Percentiles rank a stretch among this genome's conserved stretches.
Conservation (phyloP, 2,113 vertebrate genomes). For the Felis catus region F.catus_Fca126_mat1.0 CM031413.1:26846001-26846500, state of each 20-base stretch:
- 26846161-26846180: neutral
- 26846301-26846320: neutral
- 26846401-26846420: neutral
- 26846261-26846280: neutral
- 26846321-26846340: neutral
- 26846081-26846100: neutral
- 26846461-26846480: too few species aligned
- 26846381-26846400: neutral
- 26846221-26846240: neutral
- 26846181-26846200: neutral
- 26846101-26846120: slow-evolving; percentile 18
- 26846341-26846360: neutral
- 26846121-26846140: neutral
- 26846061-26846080: neutral
- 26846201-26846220: neutral
- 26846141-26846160: neutral
- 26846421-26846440: too few species aligned
- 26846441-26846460: rapidly evolving
- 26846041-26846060: neutral
- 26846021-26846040: neutral
- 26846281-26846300: neutral
- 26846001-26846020: neutral
- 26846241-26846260: neutral
- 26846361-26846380: neutral
- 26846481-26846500: too few species aligned